Base-by-base conservation (phyloP, 2,888 invertebrate genomes). In the Ophion slaviceki region DNA sequence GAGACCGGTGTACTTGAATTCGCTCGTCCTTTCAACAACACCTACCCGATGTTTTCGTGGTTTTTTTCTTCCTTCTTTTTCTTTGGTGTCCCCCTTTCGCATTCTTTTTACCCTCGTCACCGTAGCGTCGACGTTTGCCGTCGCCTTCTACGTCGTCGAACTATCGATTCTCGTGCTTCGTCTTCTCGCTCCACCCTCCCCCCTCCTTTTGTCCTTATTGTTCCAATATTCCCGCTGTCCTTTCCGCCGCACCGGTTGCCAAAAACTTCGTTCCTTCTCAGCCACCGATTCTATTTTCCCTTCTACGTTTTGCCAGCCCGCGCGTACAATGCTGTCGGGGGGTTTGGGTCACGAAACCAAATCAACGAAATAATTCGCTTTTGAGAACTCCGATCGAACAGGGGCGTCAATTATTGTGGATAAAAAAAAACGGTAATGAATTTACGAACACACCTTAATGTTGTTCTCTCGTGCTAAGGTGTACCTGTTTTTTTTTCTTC, bases 401-500 rank as follows among this genome's bases (percentile, higher is more conserved):
- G 32, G 32, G 4, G 3, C 32, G 32, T 32, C 28, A 40, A 40
- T 40, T 40, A 40, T 40, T 28, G 2, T 28, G 0, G 11, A 11
- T 11, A 14, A 11, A 14, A n/a, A 8, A n/a, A 40, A 67, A 40
- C n/a, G 2, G 3, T 10, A 20, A 45, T 45, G 70, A 45, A 14
- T 70, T 28, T 70, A 11, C 11, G 53, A 14, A 70, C 72, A 68
- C 71, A 11, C 66, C 75, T 71, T 59, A 64, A 47, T 84, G 61
- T 72, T 80, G 66, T 20, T n/a, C 2, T 84, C 64, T 62, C 28
- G 14, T 24, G 62, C 28, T 14, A 53, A 67, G 77, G 81, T 75
- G 72, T 70, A 61, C 76, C 83, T 66, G 80, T 66, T 86, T 85
- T 83, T 81, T 57, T 57, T 57, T 57, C n/a, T 17, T 57, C 57